phyloP scores from a whole-genome alignment of 2,888 invertebrate genomes.

The Trachelus stipa region DNA sequence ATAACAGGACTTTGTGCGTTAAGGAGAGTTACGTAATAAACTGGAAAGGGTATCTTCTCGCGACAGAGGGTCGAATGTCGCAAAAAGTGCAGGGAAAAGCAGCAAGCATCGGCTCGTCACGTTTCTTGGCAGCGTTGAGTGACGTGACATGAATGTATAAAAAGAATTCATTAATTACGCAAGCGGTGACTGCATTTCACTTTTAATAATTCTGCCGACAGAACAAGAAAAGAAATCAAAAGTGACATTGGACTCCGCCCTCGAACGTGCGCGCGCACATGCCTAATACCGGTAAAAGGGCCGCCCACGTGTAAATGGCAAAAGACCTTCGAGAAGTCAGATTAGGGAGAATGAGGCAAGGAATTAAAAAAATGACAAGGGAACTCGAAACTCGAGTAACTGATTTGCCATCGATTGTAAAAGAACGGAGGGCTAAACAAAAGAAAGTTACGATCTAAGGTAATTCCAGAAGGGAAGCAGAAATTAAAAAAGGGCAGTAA shows the following conservation, averaged over 20 bases:
- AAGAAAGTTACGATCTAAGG: too few relatives aligned
- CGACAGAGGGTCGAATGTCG: not conserved
- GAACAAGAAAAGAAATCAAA: not conserved
- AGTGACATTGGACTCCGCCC: not conserved
- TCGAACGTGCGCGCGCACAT: not conserved
- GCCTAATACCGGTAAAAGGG: not conserved
- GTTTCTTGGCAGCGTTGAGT: not conserved
- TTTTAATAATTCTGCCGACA: conserved; percentile 26
- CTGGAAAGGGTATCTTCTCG: not conserved
- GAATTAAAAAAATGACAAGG: not conserved
- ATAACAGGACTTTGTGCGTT: too few relatives aligned
- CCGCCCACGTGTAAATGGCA: not conserved
- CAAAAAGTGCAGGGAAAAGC: not conserved
- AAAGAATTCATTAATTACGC: conserved; percentile 21
- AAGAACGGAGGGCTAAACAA: too few relatives aligned
- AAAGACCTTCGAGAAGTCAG: not conserved
- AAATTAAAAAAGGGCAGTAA: too few relatives aligned
- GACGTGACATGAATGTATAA: conserved; percentile 17
- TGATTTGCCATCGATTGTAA: too few relatives aligned
- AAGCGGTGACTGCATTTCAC: conserved; percentile 30
- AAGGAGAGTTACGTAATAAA: not conserved
- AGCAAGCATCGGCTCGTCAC: not conserved
- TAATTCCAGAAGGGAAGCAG: too few relatives aligned
- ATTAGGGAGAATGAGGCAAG: not conserved
- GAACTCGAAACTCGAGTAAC: too few relatives aligned